Conservation (phyloP, 2,113 vertebrate species). For the Lamprotornis superbus region DNA sequence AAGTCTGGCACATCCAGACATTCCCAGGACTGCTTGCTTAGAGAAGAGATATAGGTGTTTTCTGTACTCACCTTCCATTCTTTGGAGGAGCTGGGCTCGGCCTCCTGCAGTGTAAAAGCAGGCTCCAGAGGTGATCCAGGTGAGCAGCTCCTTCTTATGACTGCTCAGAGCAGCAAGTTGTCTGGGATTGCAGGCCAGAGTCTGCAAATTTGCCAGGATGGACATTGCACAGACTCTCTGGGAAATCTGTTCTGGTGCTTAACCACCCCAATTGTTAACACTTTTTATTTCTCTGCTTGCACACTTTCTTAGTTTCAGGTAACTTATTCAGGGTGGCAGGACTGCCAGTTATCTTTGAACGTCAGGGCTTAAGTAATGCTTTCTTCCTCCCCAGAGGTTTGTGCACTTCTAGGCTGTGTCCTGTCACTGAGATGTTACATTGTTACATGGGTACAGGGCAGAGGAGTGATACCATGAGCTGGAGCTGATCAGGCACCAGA, state of each 20-base stretch:
- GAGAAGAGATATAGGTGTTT: neutral
- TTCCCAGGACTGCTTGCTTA: neutral
- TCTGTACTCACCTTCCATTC: neutral
- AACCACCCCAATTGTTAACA: neutral
- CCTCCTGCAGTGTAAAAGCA: neutral
- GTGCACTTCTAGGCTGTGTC: neutral
- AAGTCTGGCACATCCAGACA: neutral
- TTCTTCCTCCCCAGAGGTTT: neutral
- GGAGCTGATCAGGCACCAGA: neutral
- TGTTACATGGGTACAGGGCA: neutral
- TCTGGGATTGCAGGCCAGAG: neutral
- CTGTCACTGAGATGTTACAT: neutral
- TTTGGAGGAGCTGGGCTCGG: neutral
- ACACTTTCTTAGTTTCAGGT: neutral
- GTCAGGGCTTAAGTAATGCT: neutral
- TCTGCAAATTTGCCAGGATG: neutral
- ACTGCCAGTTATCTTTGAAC: neutral
- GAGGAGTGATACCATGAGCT: neutral
- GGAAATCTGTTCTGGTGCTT: neutral
- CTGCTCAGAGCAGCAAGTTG: neutral
- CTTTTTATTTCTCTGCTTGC: neutral
- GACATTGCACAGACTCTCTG: neutral
- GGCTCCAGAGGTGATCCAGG: neutral
- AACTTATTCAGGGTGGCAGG: neutral
- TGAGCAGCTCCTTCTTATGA: neutral